Percentiles rank a stretch among this genome's conserved stretches.
Conservation (phyloP, 1,140 invertebrate genomes). For the Caenorhabditis inopinata region DNA sequence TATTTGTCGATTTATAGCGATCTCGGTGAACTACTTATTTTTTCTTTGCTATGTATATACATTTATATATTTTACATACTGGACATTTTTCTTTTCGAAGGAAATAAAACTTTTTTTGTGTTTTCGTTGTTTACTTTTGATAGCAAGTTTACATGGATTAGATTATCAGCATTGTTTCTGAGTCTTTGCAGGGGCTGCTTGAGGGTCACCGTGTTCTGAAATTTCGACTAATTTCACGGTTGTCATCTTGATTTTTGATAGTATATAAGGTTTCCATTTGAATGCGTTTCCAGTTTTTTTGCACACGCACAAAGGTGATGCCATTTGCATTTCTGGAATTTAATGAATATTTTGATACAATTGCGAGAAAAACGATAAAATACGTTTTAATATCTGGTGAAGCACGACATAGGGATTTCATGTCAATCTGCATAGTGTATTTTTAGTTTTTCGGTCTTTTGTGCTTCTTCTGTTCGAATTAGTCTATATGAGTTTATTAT, state of each 20-base stretch:
- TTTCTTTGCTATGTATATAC: too few species aligned
- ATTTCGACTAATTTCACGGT: not conserved
- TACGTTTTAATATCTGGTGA: not conserved
- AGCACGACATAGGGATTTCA: not conserved
- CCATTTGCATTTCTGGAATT: not conserved
- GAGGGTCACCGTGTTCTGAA: too few species aligned
- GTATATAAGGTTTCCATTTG: not conserved
- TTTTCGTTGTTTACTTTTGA: too few species aligned
- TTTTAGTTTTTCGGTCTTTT: conserved; percentile 1
- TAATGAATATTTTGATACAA: not conserved
- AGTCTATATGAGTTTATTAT: too few species aligned
- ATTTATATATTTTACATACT: too few species aligned
- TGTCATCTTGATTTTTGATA: not conserved
- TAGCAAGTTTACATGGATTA: too few species aligned
- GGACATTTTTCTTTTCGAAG: not conserved
- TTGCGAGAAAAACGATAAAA: not conserved
- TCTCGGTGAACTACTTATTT: not conserved
- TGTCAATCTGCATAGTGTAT: not conserved
- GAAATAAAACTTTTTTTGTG: conserved; percentile 2
- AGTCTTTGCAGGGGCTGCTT: too few species aligned
- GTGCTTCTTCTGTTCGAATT: too few species aligned
- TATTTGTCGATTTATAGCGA: not conserved
- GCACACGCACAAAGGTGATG: not conserved
- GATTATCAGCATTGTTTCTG: too few species aligned
- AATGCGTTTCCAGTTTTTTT: not conserved